A percentile compares a stretch with the other conserved stretches of the same genome.
Conservation (phyloP, 2,113 vertebrate genomes). For the Rhineura floridana region DNA sequence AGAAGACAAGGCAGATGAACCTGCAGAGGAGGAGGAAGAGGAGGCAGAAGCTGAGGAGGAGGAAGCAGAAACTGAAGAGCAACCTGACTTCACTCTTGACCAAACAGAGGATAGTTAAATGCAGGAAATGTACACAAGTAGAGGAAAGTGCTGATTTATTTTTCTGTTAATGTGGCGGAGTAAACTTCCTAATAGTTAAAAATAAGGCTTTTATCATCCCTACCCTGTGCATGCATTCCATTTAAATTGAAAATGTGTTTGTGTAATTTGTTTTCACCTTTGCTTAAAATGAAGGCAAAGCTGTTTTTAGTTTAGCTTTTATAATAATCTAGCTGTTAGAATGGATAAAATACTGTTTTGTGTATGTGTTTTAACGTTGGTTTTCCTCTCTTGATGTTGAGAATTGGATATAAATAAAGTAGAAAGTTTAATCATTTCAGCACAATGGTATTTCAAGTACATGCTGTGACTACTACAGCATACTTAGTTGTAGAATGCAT, state of each 20-base stretch:
- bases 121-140: slow-evolving; percentile 28
- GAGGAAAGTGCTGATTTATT: slow-evolving; percentile 57
- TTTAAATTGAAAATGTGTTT: slow-evolving; percentile 69
- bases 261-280: slow-evolving; percentile 75
- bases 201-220: slow-evolving; percentile 51
- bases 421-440: slow-evolving; percentile 69
- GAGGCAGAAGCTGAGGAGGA: slow-evolving; percentile 59
- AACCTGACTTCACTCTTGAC: slow-evolving; percentile 72
- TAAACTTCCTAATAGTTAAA: slow-evolving; percentile 68
- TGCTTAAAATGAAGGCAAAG: slow-evolving; percentile 73
- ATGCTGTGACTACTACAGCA: slow-evolving; percentile 49
- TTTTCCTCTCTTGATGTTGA: slow-evolving; percentile 73
- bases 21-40: slow-evolving; percentile 71
- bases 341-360: slow-evolving; percentile 72
- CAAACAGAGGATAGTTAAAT: slow-evolving; percentile 74
- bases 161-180: slow-evolving; percentile 59
- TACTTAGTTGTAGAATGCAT: slow-evolving; percentile 58
- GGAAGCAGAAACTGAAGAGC: slow-evolving; percentile 65
- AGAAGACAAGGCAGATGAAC: slow-evolving; percentile 77
- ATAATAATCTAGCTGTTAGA: slow-evolving; percentile 76
- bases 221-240: slow-evolving; percentile 78
- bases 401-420: slow-evolving; percentile 66
- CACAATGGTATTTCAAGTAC: slow-evolving; percentile 61
- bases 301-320: slow-evolving; percentile 80
- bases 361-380: slow-evolving; percentile 78